A percentile compares a stretch with the other conserved stretches of the same genome.
phyloP scores from a whole-genome alignment of 2,113 vertebrate genomes.

The Tupaia chinensis region DNA sequence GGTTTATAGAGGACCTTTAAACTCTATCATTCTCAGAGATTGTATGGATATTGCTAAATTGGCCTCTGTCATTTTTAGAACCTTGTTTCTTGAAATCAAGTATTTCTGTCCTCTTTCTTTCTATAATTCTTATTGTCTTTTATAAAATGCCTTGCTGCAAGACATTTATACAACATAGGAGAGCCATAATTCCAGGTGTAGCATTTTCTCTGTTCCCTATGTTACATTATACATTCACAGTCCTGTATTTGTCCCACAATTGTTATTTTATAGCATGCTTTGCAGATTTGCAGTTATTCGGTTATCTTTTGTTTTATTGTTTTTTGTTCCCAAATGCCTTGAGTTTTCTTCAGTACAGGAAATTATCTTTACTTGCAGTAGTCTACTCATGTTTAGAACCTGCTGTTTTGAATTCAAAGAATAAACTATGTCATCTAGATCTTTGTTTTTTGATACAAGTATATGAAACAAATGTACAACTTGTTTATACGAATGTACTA shows the following conservation, averaged over 20 bases:
- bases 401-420: neutral
- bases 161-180: neutral
- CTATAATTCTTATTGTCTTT: constrained; percentile 27
- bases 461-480: neutral
- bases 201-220: neutral
- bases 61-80: constrained; percentile 43
- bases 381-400: neutral
- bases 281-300: neutral
- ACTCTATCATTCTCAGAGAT: constrained; percentile 32
- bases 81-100: constrained; percentile 46
- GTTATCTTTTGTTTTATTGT: neutral
- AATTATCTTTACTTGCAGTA: constrained; percentile 24
- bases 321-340: neutral
- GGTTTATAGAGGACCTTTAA: constrained; percentile 26
- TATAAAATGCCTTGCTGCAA: neutral
- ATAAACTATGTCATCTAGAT: neutral
- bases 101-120: constrained; percentile 31
- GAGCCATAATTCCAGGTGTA: neutral
- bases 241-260: neutral
- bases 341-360: neutral
- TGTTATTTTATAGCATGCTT: neutral
- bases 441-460: neutral
- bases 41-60: neutral
- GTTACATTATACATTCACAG: neutral
- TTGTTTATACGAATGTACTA: neutral